Base-by-base conservation (phyloP, 2,113 vertebrate genomes). In the Rhombomys opimus region DNA sequence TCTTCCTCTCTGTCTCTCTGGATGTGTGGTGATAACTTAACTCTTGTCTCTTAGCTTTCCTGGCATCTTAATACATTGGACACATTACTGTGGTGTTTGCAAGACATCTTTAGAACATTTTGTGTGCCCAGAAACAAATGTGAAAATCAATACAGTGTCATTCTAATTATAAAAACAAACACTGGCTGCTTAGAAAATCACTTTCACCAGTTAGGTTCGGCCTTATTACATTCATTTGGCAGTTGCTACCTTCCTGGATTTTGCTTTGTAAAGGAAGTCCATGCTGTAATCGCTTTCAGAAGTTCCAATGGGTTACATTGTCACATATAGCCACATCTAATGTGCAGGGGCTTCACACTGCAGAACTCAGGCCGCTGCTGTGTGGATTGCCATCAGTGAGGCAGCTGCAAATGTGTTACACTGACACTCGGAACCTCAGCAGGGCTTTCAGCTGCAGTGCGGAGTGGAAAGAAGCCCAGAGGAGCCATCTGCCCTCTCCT, bases 121-220 rank as follows among this genome's bases (percentile, higher is more conserved):
- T 61, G 13, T 96, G 78, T 95, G n/a, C 89, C 97, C 75, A 82
- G 94, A 97, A 90, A 96, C 57, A 97, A 98, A 97, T 2, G 96
- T 25, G 61, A 98, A 98, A 98, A 98, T 98, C 96, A 96, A 98
- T 98, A 98, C 23, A 87, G 54, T 97, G 76, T 97, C 96, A 97
- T 97, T 96, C 95, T 96, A 97, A 97, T 98, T 92, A 95, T 90
- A 82, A 80, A 96, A 95, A 96, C 77, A 96, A 94, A 95, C 65
- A 81, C 87, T 85, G 91, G 95, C 96, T 94, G 63, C 38, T 90
- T 46, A 97, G 98, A 87, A 77, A 77, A 88, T 97, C 82, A 97
- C 63, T 92, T 54, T 94, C 3, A 95, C 72, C 88, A 94, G 72
- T 97, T 97, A 96, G 97, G 94, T 93, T 61, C 50, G 63, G 67